phyloP scores from a whole-genome alignment of 2,113 vertebrate species.

The Pelusios castaneus region DNA sequence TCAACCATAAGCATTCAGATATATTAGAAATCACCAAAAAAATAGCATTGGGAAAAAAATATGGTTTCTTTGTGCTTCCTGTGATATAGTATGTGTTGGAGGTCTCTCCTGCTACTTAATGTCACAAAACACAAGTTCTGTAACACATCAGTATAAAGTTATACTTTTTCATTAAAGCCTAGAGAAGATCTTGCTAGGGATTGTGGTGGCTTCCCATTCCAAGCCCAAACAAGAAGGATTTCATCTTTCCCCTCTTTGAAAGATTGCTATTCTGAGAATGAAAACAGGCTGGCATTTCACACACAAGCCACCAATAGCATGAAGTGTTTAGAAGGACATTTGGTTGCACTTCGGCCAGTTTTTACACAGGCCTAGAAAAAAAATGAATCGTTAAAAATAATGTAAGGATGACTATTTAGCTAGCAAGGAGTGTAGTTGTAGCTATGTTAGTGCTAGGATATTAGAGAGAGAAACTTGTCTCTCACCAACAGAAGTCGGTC shows the following conservation, averaged over 20 bases:
- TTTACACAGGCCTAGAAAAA: background rate
- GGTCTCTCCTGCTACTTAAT: background rate
- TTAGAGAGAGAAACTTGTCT: too few relatives aligned
- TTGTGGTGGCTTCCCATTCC: accelerated
- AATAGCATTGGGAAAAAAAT: background rate
- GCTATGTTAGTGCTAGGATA: background rate
- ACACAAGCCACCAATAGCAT: background rate
- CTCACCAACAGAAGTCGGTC: too few relatives aligned
- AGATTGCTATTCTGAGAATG: accelerated
- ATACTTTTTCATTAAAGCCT: background rate
- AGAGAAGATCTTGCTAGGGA: background rate
- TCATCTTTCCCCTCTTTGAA: accelerated
- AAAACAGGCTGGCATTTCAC: background rate
- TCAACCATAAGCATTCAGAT: background rate
- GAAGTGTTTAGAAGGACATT: background rate
- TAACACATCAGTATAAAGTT: accelerated
- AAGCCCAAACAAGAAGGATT: background rate
- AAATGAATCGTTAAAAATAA: background rate
- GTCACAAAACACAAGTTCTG: accelerated
- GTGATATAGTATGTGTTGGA: background rate
- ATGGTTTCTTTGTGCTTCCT: background rate
- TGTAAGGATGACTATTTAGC: accelerated
- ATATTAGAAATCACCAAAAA: background rate
- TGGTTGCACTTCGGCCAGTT: background rate
- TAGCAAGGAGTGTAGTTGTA: background rate